Base-by-base conservation (phyloP, 2,797 vertebrate species). In the Staurois parvus region DNA sequence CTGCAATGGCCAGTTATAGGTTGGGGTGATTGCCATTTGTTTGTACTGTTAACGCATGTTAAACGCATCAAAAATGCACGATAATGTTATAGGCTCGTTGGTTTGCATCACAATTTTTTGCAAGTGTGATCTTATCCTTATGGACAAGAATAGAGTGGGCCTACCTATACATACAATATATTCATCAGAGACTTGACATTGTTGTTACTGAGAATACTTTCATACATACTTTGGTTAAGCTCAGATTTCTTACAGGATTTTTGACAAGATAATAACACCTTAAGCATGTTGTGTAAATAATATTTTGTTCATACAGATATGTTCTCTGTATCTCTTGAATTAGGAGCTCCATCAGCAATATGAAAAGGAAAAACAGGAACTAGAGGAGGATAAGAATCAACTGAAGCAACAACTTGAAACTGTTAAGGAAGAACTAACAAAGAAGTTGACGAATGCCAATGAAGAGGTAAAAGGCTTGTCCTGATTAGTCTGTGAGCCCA, bases 281-380 rank as follows among this genome's bases (percentile, higher is more conserved):
- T 1, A 40, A 40, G 24, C 24, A 12, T 42, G 70, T 24, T 72
- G 24, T 72, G 37, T 72, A 72, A 72, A 42, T 5, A 72, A 8
- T 26, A 42, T 72, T 72, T 42, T 72, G 28, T 21, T 40, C 12
- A 28, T 4, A 37, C 34, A 37, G 34, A 37, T 37, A 37, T 37
- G 9, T 37, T 10, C 37, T 45, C 4, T 79, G 2, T 79, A 48
- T 68, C 56, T 90, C 90, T 89, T 81, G 81, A 84, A 88, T 24
- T 92, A 99, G 98, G 98, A 99, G 87, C 90, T 99, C 92, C 96
- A 99, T 88, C 97, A 97, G 93, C 96, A 96, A 90, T 96, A 97
- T 90, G 96, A 97, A 92, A 96, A 91, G 84, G 97, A 99, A 90
- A 97, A 96, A 40, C 90, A 92, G 30, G 94, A 93, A 29, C 92